Percentiles rank a stretch among this genome's conserved stretches.
Conservation (phyloP, 1,140 invertebrate genomes). For the Drosophila melanogaster region DNA sequence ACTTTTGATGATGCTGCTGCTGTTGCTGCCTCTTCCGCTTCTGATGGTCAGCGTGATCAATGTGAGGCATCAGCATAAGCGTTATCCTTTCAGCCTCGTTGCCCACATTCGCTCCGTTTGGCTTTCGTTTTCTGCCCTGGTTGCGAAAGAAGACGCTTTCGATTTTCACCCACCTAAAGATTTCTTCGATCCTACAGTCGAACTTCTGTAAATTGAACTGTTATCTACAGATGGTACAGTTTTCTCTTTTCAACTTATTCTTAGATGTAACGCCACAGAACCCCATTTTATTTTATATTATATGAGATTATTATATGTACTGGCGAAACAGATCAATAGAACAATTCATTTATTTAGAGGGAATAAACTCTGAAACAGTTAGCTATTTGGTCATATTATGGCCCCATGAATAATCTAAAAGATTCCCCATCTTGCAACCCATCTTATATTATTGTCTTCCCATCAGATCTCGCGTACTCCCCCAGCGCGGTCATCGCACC, state of each 20-base stretch:
- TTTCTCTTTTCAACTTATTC: no score
- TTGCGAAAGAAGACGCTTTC: conserved; percentile 7
- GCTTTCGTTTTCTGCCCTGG: conserved; percentile 34
- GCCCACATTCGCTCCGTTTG: conserved; percentile 13
- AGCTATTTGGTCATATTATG: no score
- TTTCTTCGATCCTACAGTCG: background rate
- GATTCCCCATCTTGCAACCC: background rate
- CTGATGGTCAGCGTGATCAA: conserved; percentile 37
- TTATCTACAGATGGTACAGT: background rate
- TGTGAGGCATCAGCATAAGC: conserved; percentile 21
- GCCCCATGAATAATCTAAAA: background rate
- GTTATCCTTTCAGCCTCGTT: conserved; percentile 46
- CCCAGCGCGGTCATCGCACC: conserved; percentile 57
- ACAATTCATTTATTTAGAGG: no score
- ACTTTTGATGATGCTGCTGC: conserved; percentile 50
- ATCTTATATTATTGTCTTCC: conserved; percentile 3
- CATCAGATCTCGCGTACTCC: background rate
- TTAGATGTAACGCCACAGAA: no score
- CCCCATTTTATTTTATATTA: no score
- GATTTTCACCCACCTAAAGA: conserved; percentile 4
- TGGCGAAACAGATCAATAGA: no score
- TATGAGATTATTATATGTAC: no score
- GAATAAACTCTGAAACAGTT: no score
- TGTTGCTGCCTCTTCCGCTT: conserved; percentile 40
- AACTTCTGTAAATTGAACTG: background rate